Evolutionary conservation across 2,888 invertebrate genomes (phyloP).

Genomic region (Melikaiella ostensackeni): DNA sequence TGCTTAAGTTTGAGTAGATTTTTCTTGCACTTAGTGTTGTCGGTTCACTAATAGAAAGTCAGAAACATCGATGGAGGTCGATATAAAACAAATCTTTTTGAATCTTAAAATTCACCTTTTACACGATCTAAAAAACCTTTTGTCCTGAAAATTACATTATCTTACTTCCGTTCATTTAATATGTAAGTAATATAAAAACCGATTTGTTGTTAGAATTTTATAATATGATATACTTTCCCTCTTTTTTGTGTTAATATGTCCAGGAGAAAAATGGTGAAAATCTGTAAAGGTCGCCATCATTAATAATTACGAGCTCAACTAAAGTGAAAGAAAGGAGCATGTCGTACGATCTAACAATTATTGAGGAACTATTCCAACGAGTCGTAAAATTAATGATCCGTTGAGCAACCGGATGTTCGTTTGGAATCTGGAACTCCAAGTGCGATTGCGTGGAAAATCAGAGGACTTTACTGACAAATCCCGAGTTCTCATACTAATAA

Average conservation of each 20-base stretch:
- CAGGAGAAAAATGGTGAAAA: background rate
- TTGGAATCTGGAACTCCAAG: constrained; percentile 31
- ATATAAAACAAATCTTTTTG: too few relatives aligned
- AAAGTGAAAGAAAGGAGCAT: constrained; percentile 25
- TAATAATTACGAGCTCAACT: background rate
- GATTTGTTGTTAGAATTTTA: too few relatives aligned
- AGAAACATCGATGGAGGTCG: too few relatives aligned
- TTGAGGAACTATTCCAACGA: constrained; percentile 33
- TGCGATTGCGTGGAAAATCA: constrained; percentile 36
- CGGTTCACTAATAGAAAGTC: too few relatives aligned
- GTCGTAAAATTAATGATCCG: constrained; percentile 39
- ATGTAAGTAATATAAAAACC: too few relatives aligned
- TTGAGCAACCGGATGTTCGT: constrained; percentile 39
- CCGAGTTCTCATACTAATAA: constrained; percentile 30
- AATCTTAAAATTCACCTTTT: too few relatives aligned
- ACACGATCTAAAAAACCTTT: too few relatives aligned
- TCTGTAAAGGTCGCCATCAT: constrained; percentile 5
- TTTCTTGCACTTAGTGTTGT: too few relatives aligned
- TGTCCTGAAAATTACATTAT: too few relatives aligned
- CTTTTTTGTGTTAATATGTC: background rate
- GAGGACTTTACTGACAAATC: constrained; percentile 29
- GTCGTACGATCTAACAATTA: constrained; percentile 30
- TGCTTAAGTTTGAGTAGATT: too few relatives aligned
- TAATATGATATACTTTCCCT: background rate
- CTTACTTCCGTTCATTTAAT: too few relatives aligned